phyloP scores from a whole-genome alignment of 2,113 vertebrate species.

The Phyllopteryx taeniolatus region DNA sequence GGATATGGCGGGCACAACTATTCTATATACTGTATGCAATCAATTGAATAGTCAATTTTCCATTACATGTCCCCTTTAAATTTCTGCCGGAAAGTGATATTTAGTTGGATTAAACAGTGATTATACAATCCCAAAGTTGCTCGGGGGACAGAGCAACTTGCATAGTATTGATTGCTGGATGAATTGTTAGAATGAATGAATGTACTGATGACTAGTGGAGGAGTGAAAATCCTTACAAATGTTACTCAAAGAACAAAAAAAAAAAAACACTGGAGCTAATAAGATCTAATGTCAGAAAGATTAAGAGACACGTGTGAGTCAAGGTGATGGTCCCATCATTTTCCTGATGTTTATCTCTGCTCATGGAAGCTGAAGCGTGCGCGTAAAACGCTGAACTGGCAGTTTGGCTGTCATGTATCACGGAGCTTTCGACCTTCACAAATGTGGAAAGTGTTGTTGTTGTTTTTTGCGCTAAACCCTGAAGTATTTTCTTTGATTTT shows the following conservation, averaged over 20 bases:
- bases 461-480: constrained; percentile 12
- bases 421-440: constrained; percentile 51
- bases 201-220: neutral
- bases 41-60: too few relatives aligned
- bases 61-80: too few relatives aligned
- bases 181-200: too few relatives aligned
- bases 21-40: too few relatives aligned
- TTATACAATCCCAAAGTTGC: too few relatives aligned
- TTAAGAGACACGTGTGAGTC: neutral
- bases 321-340: constrained; percentile 21
- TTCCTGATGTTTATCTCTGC: constrained; percentile 19
- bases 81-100: too few relatives aligned
- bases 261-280: neutral
- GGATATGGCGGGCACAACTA: too few relatives aligned
- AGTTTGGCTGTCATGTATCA: constrained; percentile 50
- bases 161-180: too few relatives aligned
- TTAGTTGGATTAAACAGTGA: too few relatives aligned
- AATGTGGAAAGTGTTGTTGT: constrained; percentile 30
- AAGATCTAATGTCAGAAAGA: neutral
- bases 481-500: constrained; percentile 14
- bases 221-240: too few relatives aligned
- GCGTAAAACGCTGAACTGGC: constrained; percentile 48
- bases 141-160: too few relatives aligned
- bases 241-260: too few relatives aligned
- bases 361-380: constrained; percentile 10